Conservation (phyloP, 2,113 vertebrate genomes). For the Cyanoderma ruficeps region DNA sequence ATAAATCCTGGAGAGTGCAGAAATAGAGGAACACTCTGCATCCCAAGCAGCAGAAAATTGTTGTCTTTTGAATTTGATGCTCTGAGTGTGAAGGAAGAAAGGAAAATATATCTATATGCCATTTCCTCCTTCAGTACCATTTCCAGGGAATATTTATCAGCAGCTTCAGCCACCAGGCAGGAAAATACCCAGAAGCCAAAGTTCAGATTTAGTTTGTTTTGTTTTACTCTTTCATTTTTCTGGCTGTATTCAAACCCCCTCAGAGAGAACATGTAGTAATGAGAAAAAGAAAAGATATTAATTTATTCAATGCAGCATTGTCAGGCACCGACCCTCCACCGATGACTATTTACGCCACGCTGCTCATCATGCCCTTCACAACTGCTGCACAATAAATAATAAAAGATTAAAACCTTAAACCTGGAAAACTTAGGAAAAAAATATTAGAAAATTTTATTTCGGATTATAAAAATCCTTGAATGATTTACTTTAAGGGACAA, state of each 20-base stretch:
- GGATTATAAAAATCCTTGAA: conserved; percentile 80
- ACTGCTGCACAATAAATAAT: conserved; percentile 79
- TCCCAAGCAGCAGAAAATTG: conserved; percentile 33
- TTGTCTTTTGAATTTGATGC: conserved; percentile 8
- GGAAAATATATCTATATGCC: conserved; percentile 39
- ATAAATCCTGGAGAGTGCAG: conserved; percentile 1
- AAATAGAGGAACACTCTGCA: conserved; percentile 27
- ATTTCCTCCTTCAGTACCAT: background rate
- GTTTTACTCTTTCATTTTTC: background rate
- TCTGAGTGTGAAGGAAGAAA: conserved; percentile 33
- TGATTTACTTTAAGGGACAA: conserved; percentile 84
- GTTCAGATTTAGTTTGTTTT: background rate
- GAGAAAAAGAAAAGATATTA: conserved; percentile 47
- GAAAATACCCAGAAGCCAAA: background rate
- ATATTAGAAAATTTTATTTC: conserved; percentile 83
- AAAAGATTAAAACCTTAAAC: conserved; percentile 85
- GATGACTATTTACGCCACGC: conserved; percentile 32
- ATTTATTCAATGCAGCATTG: conserved; percentile 28
- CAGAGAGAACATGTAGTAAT: background rate
- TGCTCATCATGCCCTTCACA: conserved; percentile 69
- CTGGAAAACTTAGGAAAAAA: conserved; percentile 82
- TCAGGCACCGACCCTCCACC: background rate
- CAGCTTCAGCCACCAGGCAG: background rate
- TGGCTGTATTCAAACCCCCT: background rate
- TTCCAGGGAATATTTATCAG: conserved; percentile 56